Base-by-base conservation (phyloP, 2,113 vertebrate species). In the Mohoua ochrocephala region DNA sequence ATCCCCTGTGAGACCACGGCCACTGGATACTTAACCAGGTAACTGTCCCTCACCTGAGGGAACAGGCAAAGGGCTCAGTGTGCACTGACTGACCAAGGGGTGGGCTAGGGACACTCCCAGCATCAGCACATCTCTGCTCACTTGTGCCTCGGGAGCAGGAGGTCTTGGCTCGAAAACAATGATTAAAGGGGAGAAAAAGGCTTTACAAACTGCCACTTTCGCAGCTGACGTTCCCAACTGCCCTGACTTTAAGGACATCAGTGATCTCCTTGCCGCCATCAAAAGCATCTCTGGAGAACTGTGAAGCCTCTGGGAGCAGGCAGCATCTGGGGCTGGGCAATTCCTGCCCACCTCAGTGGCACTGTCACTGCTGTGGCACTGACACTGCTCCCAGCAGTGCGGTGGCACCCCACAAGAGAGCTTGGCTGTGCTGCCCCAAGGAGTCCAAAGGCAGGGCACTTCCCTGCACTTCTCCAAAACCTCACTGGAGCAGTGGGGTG, bases 401-500 rank as follows among this genome's bases (percentile, higher is more conserved):
- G n/a, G 30, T 18, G 24, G 30, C 70, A 76, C 11, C 14, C 23
- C 39, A 19, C 30, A 47, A 41, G 12, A 65, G 33, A 69, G 37
- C 19, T 0, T 30, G 45, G 30, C 45, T 41, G 70, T 54, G 47
- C 39, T 69, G n/a, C 24, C 30, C 53, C 13, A 9, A 17, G 0
- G 8, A 26, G 15, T 19, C 41, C 28, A 21, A 47, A 53, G n/a
- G n/a, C 61, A 60, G 20, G 14, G 23, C 16, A 53, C 39, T 20
- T 75, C 33, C 11, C 60, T 28, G 24, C 12, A 10, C 4, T 61
- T 16, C 63, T 41, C 26, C 50, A 44, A 91, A 52, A n/a, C 6
- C 1, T 33, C 71, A 33, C 14, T 0, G 2, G 1, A 45, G 31
- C 3, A 26, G 15, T 9, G 9, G 1, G 5, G 7, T 2, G n/a